Evolutionary conservation across 2,113 vertebrate genomes (phyloP).

Genomic region (Phoenicopterus ruber): DNA sequence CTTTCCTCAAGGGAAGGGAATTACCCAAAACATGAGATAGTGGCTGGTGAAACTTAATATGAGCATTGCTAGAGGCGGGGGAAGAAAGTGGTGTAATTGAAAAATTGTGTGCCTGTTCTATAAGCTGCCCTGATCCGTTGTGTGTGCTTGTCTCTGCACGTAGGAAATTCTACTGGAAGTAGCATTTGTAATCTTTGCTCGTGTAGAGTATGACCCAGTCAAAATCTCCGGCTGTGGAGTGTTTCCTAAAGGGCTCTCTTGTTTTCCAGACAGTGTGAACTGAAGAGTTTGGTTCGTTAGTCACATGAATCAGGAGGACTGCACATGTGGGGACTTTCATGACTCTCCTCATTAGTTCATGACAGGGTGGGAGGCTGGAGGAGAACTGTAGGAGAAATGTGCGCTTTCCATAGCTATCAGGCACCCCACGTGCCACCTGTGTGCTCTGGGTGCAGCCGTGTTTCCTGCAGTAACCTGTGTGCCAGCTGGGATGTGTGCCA

Average conservation of each 20-base stretch:
- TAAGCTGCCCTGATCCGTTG: neutral
- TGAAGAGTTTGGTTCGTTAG: neutral
- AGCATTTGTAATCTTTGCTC: neutral
- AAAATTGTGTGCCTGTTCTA: neutral
- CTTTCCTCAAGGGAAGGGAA: neutral
- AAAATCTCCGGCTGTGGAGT: neutral
- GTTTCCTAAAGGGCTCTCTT: neutral
- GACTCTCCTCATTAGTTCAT: neutral
- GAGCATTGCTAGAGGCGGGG: neutral
- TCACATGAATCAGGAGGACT: neutral
- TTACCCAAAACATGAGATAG: constrained; percentile 30
- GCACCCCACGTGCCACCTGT: accelerated
- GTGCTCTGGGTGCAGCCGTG: neutral
- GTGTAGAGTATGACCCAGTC: neutral
- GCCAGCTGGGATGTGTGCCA: neutral
- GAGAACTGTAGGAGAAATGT: neutral
- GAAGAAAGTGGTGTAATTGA: neutral
- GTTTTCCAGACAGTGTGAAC: neutral
- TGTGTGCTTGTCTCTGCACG: accelerated
- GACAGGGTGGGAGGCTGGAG: neutral
- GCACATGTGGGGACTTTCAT: neutral
- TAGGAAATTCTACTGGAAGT: neutral
- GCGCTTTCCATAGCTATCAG: accelerated
- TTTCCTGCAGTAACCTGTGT: neutral
- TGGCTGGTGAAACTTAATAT: neutral